Conservation (phyloP, 2,888 invertebrate genomes). For the Stenichneumon culpator region DNA sequence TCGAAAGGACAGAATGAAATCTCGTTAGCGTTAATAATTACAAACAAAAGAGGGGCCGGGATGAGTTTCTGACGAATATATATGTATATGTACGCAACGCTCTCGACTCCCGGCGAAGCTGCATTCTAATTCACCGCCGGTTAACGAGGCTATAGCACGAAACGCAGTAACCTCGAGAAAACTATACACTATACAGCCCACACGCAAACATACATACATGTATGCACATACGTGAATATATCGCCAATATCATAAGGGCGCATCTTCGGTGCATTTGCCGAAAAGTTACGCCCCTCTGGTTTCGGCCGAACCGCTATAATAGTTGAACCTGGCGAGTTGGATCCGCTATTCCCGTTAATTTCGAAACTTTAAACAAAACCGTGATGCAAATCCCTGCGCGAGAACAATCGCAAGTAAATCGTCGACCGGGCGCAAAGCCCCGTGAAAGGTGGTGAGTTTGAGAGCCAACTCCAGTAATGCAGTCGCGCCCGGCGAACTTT, state of each 20-base stretch:
- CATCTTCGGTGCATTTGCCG: too few relatives aligned
- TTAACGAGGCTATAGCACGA: constrained; percentile 45
- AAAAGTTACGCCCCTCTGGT: too few relatives aligned
- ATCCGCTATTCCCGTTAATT: constrained; percentile 30
- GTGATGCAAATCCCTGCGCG: constrained; percentile 16
- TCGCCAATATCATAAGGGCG: too few relatives aligned
- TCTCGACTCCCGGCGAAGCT: not conserved
- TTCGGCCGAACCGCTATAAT: not conserved
- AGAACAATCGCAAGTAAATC: constrained; percentile 22
- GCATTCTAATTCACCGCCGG: constrained; percentile 43
- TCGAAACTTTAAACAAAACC: constrained; percentile 44
- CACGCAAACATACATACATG: not conserved
- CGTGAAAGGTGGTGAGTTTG: constrained; percentile 18
- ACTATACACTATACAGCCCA: not conserved
- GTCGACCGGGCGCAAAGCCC: not conserved
- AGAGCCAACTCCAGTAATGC: not conserved
- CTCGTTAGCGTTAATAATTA: constrained; percentile 53
- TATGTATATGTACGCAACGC: constrained; percentile 14
- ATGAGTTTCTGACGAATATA: constrained; percentile 46
- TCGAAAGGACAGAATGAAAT: constrained; percentile 12
- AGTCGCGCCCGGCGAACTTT: constrained; percentile 1
- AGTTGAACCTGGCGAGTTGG: not conserved
- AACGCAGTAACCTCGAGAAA: constrained; percentile 15
- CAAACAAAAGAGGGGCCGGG: constrained; percentile 21
- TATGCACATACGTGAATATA: not conserved